Evolutionary conservation across 2,797 vertebrate species (phyloP).

Genomic region (Dermochelys coriacea): DNA sequence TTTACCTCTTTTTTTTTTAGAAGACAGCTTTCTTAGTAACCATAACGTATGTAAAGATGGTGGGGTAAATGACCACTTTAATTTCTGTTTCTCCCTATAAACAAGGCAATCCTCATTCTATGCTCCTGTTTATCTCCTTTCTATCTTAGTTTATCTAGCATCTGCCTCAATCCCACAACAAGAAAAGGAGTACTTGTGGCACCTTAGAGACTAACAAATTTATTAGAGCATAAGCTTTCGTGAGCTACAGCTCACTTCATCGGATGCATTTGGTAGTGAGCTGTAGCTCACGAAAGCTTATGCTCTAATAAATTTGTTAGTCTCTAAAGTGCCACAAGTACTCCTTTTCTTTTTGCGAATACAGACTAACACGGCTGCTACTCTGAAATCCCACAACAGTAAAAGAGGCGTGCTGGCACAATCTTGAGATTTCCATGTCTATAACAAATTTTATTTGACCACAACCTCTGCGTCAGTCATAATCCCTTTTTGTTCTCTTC

Average conservation of each 20-base stretch:
- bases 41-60: neutral
- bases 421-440: neutral
- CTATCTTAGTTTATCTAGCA: neutral
- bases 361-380: no score
- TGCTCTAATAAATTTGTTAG: no score
- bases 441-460: neutral
- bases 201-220: no score
- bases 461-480: neutral
- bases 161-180: neutral
- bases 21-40: neutral
- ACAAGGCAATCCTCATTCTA: neutral
- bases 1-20: neutral
- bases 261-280: no score
- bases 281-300: no score
- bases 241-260: no score
- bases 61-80: neutral
- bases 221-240: no score
- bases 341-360: no score
- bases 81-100: neutral
- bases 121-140: fast-evolving
- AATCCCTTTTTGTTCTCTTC: neutral
- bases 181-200: no score
- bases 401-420: neutral
- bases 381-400: no score
- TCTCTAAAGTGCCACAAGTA: no score